Evolutionary conservation across 2,888 invertebrate species (phyloP).

Genomic region (Epiblema foenella): DNA sequence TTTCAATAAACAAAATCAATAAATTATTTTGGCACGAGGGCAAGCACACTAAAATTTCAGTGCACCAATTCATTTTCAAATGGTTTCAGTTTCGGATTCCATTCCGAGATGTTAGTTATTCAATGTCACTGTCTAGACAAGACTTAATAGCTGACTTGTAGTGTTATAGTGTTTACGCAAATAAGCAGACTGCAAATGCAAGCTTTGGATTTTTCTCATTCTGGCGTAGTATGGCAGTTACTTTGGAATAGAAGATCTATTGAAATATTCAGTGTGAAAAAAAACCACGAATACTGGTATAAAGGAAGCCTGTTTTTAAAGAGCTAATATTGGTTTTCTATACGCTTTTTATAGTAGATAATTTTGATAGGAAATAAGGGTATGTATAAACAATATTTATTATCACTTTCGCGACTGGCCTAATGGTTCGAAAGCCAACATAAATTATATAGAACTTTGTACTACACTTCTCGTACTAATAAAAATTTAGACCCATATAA

Average conservation of each 20-base stretch:
- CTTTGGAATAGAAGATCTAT: background rate
- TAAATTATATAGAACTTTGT: background rate
- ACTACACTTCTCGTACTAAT: background rate
- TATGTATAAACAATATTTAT: too few relatives aligned
- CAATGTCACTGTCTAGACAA: constrained; percentile 23
- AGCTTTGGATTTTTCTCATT: background rate
- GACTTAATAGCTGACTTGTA: background rate
- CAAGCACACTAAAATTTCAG: constrained; percentile 27
- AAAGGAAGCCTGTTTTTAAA: background rate
- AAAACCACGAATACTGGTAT: background rate
- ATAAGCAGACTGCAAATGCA: background rate
- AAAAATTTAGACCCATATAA: background rate
- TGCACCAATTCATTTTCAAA: constrained; percentile 24
- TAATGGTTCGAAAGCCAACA: background rate
- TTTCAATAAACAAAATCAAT: constrained; percentile 3
- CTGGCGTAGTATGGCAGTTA: background rate
- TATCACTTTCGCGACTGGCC: background rate
- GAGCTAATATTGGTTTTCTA: background rate
- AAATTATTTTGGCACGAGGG: constrained; percentile 37
- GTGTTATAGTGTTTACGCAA: constrained; percentile 18
- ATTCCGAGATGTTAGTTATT: background rate
- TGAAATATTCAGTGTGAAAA: background rate
- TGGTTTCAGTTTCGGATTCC: background rate
- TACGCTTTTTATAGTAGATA: background rate
- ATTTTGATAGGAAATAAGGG: background rate